These are phyloP conservation scores for Parazoanthus swiftii DNA, from an alignment of 92 coral and sea anemone genomes.

Conservation along the genomic window DNA sequence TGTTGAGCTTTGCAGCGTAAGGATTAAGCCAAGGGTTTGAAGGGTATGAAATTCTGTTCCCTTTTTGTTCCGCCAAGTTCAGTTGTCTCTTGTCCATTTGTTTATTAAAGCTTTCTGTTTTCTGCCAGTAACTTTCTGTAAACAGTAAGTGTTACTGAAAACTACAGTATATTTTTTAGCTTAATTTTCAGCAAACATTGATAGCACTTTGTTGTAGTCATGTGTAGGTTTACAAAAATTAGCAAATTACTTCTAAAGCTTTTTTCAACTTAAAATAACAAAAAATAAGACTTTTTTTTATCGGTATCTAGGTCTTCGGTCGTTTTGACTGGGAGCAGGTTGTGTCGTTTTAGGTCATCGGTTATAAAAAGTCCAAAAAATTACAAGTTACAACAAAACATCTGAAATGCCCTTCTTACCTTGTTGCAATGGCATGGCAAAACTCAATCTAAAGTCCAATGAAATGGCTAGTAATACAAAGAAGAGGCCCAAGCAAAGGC, in stretches of 20 bases:
- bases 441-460: conserved; percentile 20
- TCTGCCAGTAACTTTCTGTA: conserved; percentile 21
- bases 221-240: background rate
- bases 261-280: background rate
- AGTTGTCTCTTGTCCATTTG: conserved; percentile 4
- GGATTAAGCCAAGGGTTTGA: background rate
- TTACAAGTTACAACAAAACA: background rate
- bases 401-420: background rate
- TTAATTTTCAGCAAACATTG: background rate
- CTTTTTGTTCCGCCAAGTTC: background rate
- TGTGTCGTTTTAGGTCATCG: conserved; percentile 9
- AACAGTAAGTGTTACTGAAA: background rate
- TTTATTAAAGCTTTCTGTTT: conserved; percentile 19
- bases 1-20: background rate
- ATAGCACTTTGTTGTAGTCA: background rate
- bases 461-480: conserved; percentile 12
- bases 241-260: background rate
- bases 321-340: background rate
- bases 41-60: background rate
- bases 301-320: background rate
- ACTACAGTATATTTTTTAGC: background rate
- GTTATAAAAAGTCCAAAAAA: background rate
- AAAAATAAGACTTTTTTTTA: background rate
- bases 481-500: background rate
- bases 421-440: conserved; percentile 40